Base-by-base conservation (phyloP, 2,113 vertebrate species). In the Paramormyrops kingsleyae region DNA sequence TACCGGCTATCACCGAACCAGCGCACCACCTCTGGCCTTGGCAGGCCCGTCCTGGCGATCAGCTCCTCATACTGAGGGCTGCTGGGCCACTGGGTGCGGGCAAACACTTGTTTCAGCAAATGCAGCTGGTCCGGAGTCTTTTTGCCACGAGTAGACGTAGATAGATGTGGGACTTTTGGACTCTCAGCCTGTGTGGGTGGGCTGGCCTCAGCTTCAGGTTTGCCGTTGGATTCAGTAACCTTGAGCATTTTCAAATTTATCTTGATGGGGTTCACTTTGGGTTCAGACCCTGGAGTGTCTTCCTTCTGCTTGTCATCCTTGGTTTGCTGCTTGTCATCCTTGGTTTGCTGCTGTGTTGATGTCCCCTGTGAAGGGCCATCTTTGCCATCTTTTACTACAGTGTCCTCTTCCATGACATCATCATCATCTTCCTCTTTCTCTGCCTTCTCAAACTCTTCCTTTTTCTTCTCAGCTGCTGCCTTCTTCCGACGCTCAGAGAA, bases 1-100 rank as follows among this genome's bases (percentile, higher is more conserved):
- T 99, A 99, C 1, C 99, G 97, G 90, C 96, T 97, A 92, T 98
- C 99, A 17, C 99, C 99, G 0, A 99, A 99, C 98, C 98, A 99
- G 92, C 98, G 98, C 88, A 99, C 98, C 88, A 99, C 97, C 91
- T 99, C 98, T 0, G 97, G 95, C 53, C 98, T 94, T 0, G 97
- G 95, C 92, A 99, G 95, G 46, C 97, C 97, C 0, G 98, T 97
- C 86, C 95, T 95, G 17, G 96, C 94, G 91, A 97, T 95, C 49
- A 99, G 95, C 50, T 97, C 94, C 0, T 99, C 98, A 0, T 99
- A 99, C 93, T 99, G 97, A 83, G 97, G 93, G 84, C 96, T 97
- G 27, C 96, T 98, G 44, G 99, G 99, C 95, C 98, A 98, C 94
- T 99, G 98, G 0, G 98, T 99, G 74, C 97, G 97, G 87, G 98